phyloP scores from a whole-genome alignment of 2,113 vertebrate genomes.

The Rynchops niger region DNA sequence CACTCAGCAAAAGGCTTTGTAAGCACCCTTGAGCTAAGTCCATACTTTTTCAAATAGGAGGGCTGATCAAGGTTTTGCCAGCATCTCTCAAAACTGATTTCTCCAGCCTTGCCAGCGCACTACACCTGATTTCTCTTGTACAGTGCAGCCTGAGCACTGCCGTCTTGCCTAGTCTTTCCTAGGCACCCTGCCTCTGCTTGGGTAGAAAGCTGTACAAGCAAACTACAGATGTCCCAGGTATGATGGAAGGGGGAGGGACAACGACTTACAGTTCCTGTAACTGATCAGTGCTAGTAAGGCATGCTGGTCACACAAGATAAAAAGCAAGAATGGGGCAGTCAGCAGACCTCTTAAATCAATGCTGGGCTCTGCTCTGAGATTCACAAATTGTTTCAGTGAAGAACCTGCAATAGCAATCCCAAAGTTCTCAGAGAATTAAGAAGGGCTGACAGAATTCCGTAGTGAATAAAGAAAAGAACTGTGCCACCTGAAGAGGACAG shows the following conservation, averaged over 20 bases:
- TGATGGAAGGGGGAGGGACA: not conserved
- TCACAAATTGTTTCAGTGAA: not conserved
- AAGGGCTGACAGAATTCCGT: not conserved
- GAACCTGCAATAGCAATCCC: not conserved
- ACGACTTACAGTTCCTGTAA: not conserved
- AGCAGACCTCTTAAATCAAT: not conserved
- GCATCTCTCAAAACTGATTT: not conserved
- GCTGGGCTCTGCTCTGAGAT: not conserved
- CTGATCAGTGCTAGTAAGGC: not conserved
- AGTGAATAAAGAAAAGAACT: not conserved
- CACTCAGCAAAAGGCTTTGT: not conserved
- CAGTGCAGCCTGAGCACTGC: not conserved
- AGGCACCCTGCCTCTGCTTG: not conserved
- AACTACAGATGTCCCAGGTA: not conserved
- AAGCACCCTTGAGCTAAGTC: not conserved
- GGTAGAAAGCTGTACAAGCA: not conserved
- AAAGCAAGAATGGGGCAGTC: not conserved
- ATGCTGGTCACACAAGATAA: not conserved
- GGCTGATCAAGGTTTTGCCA: not conserved
- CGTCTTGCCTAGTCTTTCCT: not conserved
- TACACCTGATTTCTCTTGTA: not conserved
- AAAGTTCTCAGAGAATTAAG: not conserved
- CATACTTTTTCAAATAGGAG: rapidly evolving
- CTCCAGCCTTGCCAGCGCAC: not conserved
- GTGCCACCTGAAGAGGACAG: not conserved